Evolutionary conservation across 2,888 invertebrate genomes (phyloP).

Genomic region (Orthonychiurus folsomi): DNA sequence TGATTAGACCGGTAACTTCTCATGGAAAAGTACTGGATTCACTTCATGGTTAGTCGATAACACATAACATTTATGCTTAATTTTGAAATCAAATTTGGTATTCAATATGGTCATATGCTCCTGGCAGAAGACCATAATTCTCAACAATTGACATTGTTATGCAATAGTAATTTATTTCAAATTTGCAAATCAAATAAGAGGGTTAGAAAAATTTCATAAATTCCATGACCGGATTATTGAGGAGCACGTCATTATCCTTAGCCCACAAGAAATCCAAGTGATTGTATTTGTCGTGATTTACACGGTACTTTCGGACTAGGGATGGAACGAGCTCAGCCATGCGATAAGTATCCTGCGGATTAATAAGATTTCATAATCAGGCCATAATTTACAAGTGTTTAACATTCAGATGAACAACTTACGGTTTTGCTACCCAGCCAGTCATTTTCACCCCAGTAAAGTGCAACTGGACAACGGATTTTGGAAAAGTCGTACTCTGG

Average conservation of each 20-base stretch:
- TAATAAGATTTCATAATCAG: neutral
- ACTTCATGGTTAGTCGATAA: no score
- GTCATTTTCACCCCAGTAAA: slow-evolving; percentile 43
- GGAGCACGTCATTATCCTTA: slow-evolving; percentile 53
- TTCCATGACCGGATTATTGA: slow-evolving; percentile 51
- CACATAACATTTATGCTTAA: no score
- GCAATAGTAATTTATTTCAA: no score
- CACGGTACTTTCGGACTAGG: slow-evolving; percentile 52
- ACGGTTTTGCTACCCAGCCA: slow-evolving; percentile 31
- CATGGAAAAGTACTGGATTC: no score
- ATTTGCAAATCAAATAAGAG: no score
- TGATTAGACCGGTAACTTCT: no score
- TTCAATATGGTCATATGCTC: no score
- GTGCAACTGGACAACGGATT: slow-evolving; percentile 38
- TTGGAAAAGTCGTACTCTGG: slow-evolving; percentile 33
- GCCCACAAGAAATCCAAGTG: slow-evolving; percentile 66
- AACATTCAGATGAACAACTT: slow-evolving; percentile 32
- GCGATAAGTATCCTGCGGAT: slow-evolving; percentile 50
- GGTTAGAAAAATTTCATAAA: slow-evolving; percentile 43
- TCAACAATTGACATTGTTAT: no score
- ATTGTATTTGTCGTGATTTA: slow-evolving; percentile 58
- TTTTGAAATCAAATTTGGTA: no score
- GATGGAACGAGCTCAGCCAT: slow-evolving; percentile 52
- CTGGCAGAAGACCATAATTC: no score
- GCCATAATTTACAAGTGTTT: slow-evolving; percentile 11